These are phyloP conservation scores for Myanophis thanlyinensis DNA, from an alignment of 2,113 vertebrate species.

Conservation along the genomic window DNA sequence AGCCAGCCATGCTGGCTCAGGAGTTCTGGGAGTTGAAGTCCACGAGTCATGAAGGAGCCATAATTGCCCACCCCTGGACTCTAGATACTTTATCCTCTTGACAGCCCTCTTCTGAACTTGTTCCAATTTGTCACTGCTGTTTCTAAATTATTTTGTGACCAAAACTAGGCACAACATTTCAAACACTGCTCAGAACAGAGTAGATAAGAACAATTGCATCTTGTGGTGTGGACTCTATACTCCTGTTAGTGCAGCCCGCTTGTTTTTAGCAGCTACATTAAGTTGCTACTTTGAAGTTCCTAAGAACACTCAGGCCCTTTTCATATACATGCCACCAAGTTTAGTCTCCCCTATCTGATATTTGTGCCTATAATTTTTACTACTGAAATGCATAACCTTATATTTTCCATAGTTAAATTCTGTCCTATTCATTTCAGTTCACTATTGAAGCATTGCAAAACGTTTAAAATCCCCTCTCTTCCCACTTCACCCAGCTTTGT, in stretches of 20 bases:
- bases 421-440: neutral
- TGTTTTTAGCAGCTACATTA: neutral
- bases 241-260: neutral
- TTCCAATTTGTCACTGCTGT: neutral
- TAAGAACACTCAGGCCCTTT: neutral
- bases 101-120: neutral
- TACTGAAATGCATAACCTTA: neutral
- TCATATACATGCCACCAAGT: neutral
- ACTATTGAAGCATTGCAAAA: neutral
- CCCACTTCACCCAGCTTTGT: neutral
- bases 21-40: too few species aligned
- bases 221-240: neutral
- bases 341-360: neutral
- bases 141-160: neutral
- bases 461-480: neutral
- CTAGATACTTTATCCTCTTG: neutral
- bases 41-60: too few species aligned
- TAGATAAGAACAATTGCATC: neutral
- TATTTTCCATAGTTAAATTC: neutral
- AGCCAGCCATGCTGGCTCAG: too few species aligned
- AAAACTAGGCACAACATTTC: neutral
- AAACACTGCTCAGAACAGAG: neutral
- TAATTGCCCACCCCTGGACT: too few species aligned
- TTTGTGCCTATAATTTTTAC: neutral
- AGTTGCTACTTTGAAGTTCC: neutral